Evolutionary conservation across 2,113 vertebrate species (phyloP), one percentile per base, ranked within the genome.

Genomic region (Hepsetus odoe): DNA sequence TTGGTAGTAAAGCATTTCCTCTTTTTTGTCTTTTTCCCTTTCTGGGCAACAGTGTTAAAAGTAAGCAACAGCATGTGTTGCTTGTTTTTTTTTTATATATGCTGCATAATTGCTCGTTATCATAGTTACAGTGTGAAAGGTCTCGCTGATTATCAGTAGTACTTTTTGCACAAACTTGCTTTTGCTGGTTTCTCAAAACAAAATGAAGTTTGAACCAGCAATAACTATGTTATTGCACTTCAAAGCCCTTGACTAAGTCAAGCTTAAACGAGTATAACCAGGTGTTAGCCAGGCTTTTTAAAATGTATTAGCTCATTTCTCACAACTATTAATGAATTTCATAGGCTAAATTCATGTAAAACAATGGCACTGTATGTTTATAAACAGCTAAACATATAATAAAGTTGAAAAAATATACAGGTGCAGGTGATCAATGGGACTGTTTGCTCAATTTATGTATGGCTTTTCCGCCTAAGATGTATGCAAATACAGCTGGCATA

Each of bases 81-180:
- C 0, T 18, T 61, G 72, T 4, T 46, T 26, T 8, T 38, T 61
- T 16, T 66, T 6, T 72, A 1, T 24, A 59, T 40, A 40, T 69
- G 33, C n/a, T 53, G 61, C 58, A 61, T 69, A 80, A 58, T 86
- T 56, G 53, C 55, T 83, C 75, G 67, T 78, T 46, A 61, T 65
- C 38, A 35, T 46, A 33, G 28, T 72, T 81, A 76, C 80, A 76
- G 58, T 77, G 81, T 70, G 61, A 75, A 42, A 72, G 73, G 46
- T 72, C 56, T 73, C 75, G 74, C 66, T 76, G 69, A 32, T 49
- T 74, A 38, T 46, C 16, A 65, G 79, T 75, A 82, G 79, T 72
- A 40, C 62, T 74, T 42, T 69, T 87, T 85, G 79, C 82, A 85
- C 82, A 61, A 72, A 32, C 73, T 46, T 56, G 32, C 30, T 67